Evolutionary conservation across 2,888 invertebrate species (phyloP).

Genomic region (Vanessa cardui): DNA sequence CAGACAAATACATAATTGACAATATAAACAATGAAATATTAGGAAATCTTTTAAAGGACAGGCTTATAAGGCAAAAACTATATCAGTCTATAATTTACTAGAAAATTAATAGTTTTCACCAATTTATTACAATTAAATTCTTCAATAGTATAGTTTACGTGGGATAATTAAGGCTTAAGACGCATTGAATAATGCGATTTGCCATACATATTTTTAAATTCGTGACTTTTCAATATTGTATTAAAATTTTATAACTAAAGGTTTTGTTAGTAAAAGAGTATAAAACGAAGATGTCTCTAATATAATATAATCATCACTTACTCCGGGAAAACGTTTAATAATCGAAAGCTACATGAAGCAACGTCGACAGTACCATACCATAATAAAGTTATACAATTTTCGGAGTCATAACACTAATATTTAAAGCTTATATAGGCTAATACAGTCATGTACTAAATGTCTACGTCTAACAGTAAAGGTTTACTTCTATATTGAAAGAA

Average conservation of each 20-base stretch:
- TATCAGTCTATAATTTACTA: constrained; percentile 56
- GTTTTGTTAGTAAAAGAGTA: constrained; percentile 6
- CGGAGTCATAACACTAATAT: constrained; percentile 31
- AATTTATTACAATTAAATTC: constrained; percentile 29
- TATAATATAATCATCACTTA: background rate
- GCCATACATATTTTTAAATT: constrained; percentile 7
- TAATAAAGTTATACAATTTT: constrained; percentile 22
- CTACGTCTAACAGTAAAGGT: constrained; percentile 38
- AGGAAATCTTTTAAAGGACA: constrained; percentile 43
- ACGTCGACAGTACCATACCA: constrained; percentile 13
- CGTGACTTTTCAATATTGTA: background rate
- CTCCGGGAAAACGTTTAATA: constrained; percentile 5
- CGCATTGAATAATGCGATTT: constrained; percentile 24
- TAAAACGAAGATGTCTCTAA: constrained; percentile 8
- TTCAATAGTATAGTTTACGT: constrained; percentile 27
- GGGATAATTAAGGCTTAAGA: constrained; percentile 18
- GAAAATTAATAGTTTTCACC: constrained; percentile 34
- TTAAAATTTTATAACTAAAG: constrained; percentile 4
- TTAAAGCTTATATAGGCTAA: constrained; percentile 43
- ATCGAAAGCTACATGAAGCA: constrained; percentile 10
- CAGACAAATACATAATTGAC: constrained; percentile 48
- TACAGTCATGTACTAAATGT: constrained; percentile 31
- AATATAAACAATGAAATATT: constrained; percentile 44
- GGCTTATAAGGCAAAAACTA: constrained; percentile 51
- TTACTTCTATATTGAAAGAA: constrained; percentile 23